These are phyloP conservation scores for Sarcophaga carnaria DNA, from an alignment of 2,888 invertebrate genomes.

Conservation along the genomic window DNA sequence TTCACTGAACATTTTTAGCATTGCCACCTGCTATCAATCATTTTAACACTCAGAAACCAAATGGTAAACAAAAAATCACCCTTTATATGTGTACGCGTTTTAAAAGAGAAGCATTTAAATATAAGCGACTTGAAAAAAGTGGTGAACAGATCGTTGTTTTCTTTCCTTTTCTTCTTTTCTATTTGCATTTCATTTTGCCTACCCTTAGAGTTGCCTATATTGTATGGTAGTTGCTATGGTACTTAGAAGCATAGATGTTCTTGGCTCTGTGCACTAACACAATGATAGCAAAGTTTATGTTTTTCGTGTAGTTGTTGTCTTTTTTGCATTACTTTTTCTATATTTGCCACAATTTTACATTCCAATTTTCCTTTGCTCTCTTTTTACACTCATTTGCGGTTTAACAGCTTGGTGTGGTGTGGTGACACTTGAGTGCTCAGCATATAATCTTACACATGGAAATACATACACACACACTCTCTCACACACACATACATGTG, in stretches of 20 bases:
- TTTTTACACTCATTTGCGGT: conserved; percentile 71
- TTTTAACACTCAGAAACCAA: too few species aligned
- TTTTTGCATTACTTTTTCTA: conserved; percentile 26
- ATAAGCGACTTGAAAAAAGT: too few species aligned
- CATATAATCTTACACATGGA: conserved; percentile 72
- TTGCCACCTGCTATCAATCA: too few species aligned
- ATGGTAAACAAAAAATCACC: too few species aligned
- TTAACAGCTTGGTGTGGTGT: conserved; percentile 67
- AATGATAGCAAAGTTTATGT: conserved; percentile 2
- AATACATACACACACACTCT: background rate
- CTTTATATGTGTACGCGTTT: too few species aligned
- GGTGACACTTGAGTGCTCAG: conserved; percentile 72
- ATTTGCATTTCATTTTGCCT: background rate
- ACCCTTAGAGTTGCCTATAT: background rate
- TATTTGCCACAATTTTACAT: conserved; percentile 51
- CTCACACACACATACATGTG: background rate
- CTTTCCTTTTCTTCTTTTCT: background rate
- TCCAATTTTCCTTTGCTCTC: conserved; percentile 46
- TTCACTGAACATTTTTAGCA: too few species aligned
- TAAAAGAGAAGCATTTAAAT: too few species aligned
- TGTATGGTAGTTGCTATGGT: conserved; percentile 48
- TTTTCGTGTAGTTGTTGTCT: conserved; percentile 29
- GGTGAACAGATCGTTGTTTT: background rate
- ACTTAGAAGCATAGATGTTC: conserved; percentile 66
- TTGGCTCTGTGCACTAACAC: conserved; percentile 42